Base-by-base conservation (phyloP, 2,888 invertebrate species). In the Caenorhabditis sulstoni region DNA sequence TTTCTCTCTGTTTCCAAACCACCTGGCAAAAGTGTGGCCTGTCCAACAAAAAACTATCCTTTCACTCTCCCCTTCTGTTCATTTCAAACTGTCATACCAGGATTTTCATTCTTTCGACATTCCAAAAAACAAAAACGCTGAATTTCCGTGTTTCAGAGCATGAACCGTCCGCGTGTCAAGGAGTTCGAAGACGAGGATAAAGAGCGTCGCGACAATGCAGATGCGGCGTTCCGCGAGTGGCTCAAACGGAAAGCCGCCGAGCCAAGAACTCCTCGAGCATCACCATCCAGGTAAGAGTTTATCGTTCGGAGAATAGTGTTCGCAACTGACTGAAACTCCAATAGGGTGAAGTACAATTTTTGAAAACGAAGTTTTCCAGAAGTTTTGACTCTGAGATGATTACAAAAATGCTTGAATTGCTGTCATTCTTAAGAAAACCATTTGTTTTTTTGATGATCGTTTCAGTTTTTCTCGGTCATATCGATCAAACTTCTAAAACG, bases 221-320 rank as follows among this genome's bases (percentile, higher is more conserved):
- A 84, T 20, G 84, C 85, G 0, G 85, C 85, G 9, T 85, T 85
- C 70, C 62, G 79, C n/a, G 82, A 83, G 35, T 85, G 85, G 84
- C 41, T 85, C 47, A 84, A 84, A 49, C 67, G 85, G 20, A 85
- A 85, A 70, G 68, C 74, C 1, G 67, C 66, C 1, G 81, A 81
- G 64, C 85, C 85, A 18, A 62, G 82, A 20, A 76, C 76, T 18
- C 85, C 85, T 12, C 47, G 81, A 75, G 82, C 82, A 11, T 84
- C 84, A 9, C 85, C 85, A 16, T 79, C 85, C 1, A 81, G 85
- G 85, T 84, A 12, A n/a, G n/a, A n/a, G n/a, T n/a, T n/a, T n/a
- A n/a, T n/a, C n/a, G n/a, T n/a, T n/a, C n/a, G n/a, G n/a, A n/a
- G n/a, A n/a, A n/a, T n/a, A n/a, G n/a, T n/a, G n/a, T n/a, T n/a